These are phyloP conservation scores for Cuculus canorus DNA, from an alignment of 2,797 vertebrate species.

Conservation along the genomic window DNA sequence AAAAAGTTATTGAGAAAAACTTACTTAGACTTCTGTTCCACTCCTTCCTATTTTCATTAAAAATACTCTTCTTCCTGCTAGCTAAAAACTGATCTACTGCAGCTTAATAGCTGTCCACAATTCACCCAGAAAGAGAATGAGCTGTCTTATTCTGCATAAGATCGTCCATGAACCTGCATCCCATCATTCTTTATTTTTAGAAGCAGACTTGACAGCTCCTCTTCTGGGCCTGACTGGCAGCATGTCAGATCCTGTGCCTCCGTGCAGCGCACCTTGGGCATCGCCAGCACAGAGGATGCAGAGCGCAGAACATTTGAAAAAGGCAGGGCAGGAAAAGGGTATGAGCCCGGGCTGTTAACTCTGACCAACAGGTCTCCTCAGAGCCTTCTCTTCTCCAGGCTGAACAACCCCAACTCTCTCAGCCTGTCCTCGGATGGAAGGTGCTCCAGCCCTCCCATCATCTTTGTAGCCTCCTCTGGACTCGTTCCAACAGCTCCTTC, in stretches of 20 bases:
- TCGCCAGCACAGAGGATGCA: neutral
- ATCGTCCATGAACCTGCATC: neutral
- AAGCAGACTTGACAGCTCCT: conserved; percentile 26
- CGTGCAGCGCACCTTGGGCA: neutral
- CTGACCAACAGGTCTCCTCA: too few relatives aligned
- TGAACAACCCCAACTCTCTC: too few relatives aligned
- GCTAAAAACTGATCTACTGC: conserved; percentile 14
- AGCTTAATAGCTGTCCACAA: neutral
- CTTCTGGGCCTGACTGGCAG: conserved; percentile 12
- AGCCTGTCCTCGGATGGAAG: too few relatives aligned
- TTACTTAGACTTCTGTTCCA: neutral
- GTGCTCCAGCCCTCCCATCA: too few relatives aligned
- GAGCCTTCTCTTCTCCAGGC: too few relatives aligned
- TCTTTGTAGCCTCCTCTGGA: too few relatives aligned
- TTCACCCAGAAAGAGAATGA: conserved; percentile 32
- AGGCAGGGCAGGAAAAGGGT: neutral
- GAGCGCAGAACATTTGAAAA: neutral
- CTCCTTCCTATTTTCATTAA: neutral
- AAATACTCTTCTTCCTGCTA: neutral
- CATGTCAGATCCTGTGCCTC: neutral
- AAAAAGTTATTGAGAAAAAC: neutral
- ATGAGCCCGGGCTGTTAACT: neutral
- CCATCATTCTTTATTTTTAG: conserved; percentile 21
- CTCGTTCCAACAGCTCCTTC: too few relatives aligned
- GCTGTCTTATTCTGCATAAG: neutral